Evolutionary conservation across 1,140 invertebrate genomes (phyloP).

Genomic region (Aphelenchoides besseyi): DNA sequence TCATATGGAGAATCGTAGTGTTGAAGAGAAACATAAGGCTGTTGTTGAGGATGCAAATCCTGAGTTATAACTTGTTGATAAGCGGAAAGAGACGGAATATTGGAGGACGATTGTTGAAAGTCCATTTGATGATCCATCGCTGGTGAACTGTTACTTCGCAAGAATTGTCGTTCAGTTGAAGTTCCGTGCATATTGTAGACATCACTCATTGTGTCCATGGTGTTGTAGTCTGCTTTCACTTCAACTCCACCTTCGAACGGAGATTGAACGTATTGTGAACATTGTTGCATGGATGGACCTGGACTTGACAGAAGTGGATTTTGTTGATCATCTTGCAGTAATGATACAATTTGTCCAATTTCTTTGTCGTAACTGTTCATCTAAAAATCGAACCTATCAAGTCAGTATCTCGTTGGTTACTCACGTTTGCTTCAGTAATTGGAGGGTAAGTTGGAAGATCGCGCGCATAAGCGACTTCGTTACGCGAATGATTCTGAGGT

Average conservation of each 20-base stretch:
- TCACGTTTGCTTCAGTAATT: constrained; percentile 1
- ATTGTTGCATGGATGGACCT: not conserved
- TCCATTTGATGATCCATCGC: not conserved
- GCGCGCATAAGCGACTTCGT: constrained; percentile 8
- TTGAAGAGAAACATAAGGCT: not conserved
- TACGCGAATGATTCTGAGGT: not conserved
- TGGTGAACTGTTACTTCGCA: not conserved
- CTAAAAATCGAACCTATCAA: not conserved
- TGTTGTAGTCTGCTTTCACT: constrained; percentile 21
- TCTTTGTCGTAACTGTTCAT: constrained; percentile 21
- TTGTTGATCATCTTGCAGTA: constrained; percentile 36
- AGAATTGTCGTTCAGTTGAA: too few species aligned
- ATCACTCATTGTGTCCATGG: not conserved
- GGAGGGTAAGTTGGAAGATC: not conserved
- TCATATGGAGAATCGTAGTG: too few species aligned
- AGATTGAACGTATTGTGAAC: not conserved
- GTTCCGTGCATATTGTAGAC: constrained; percentile 13
- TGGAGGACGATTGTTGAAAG: not conserved
- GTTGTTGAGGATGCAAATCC: not conserved
- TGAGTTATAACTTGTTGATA: too few species aligned
- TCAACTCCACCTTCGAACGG: constrained; percentile 18
- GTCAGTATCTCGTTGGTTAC: not conserved
- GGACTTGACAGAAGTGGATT: constrained; percentile 15
- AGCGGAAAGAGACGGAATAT: not conserved
- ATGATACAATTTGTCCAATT: constrained; percentile 49